Evolutionary conservation across 2,888 invertebrate species (phyloP).

Genomic region (Drosophila siamana): DNA sequence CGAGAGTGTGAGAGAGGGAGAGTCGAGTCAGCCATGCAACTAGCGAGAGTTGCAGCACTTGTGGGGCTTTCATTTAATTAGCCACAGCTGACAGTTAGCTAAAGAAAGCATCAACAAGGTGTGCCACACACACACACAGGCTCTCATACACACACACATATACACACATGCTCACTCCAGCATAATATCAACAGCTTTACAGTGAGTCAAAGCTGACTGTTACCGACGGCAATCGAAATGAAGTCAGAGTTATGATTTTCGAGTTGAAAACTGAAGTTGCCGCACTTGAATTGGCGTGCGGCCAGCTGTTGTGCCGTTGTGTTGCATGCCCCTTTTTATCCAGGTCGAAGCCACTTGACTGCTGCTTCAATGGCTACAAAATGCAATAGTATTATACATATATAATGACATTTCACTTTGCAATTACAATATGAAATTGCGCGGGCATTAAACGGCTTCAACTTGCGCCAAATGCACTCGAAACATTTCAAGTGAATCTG

Average conservation of each 20-base stretch:
- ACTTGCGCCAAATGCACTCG: conserved; percentile 67
- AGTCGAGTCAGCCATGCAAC: conserved; percentile 48
- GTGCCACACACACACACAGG: conserved; percentile 8
- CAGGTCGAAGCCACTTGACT: conserved; percentile 67
- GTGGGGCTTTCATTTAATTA: conserved; percentile 74
- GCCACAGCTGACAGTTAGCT: conserved; percentile 78
- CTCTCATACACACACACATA: neutral
- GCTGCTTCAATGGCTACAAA: conserved; percentile 78
- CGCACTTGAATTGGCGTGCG: conserved; percentile 58
- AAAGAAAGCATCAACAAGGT: conserved; percentile 62
- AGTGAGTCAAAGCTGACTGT: conserved; percentile 32
- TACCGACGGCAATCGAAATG: conserved; percentile 43
- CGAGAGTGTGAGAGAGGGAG: neutral
- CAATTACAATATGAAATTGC: conserved; percentile 75
- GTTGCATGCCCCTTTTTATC: conserved; percentile 24
- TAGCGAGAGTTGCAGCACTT: conserved; percentile 76
- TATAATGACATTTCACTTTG: conserved; percentile 79
- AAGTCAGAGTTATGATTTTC: conserved; percentile 26
- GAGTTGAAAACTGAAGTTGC: conserved; percentile 52
- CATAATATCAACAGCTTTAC: neutral
- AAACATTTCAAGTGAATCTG: conserved; percentile 69
- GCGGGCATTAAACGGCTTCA: conserved; percentile 77
- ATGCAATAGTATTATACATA: conserved; percentile 63
- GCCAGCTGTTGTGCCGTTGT: conserved; percentile 56
- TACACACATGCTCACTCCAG: neutral